Evolutionary conservation across 2,113 vertebrate species (phyloP), one percentile per base, ranked within the genome.

Genomic region (Callipepla californica): DNA sequence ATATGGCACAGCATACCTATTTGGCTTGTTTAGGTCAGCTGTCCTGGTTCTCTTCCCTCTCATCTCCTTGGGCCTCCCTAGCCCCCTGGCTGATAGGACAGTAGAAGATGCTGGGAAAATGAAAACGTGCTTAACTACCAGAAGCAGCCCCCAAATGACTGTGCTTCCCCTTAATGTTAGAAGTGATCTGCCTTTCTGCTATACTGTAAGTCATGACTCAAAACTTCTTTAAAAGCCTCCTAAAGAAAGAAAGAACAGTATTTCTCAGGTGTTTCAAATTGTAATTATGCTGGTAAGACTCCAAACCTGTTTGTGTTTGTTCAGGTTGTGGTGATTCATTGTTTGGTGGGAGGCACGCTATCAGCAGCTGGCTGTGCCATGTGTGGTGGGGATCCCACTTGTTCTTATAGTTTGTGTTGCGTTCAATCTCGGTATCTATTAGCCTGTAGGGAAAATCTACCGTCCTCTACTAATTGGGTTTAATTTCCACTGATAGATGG

Each of bases 251-350:
- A 44, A n/a, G 19, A 48, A 5, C 6, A 28, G 3, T 34, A 0
- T 7, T 32, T 45, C 2, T 11, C 1, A 0, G 14, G 34, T 4
- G 1, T 26, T 40, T 25, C 1, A 5, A 53, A 61, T n/a, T 34
- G 82, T 76, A 93, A 67, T 90, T 87, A 92, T 11, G 55, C 80
- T 7, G 3, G 91, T 80, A 94, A 89, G 48, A 80, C 86, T 65
- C 23, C 32, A 62, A 79, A 95, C 90, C 93, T 90, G 81, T 95
- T 96, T 91, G 76, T 81, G 68, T 95, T 82, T 48, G 50, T 51
- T 51, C 50, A 61, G 89, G 61, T 30, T 25, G 77, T 18, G 94
- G 85, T 90, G 96, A 97, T 95, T 96, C 97, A 90, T 95, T 80
- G 92, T 79, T 57, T 90, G 92, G 58, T 94, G 96, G 83, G 86